These are phyloP conservation scores for Aphelinus certus DNA, from an alignment of 1,140 invertebrate species.

Conservation along the genomic window DNA sequence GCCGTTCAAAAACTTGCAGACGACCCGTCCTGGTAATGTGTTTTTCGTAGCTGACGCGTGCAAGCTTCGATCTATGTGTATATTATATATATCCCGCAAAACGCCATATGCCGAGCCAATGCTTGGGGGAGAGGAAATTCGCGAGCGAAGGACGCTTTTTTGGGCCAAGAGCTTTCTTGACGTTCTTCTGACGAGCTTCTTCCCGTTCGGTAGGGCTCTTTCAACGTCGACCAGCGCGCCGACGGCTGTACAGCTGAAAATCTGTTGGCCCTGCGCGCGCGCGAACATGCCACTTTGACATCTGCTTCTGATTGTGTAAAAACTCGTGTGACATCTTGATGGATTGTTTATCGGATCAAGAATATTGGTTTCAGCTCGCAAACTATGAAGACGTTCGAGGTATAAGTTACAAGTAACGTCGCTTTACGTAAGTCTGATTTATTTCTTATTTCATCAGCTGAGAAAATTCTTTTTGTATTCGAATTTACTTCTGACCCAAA, in stretches of 20 bases:
- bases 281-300: background rate
- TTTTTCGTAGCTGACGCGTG: background rate
- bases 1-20: background rate
- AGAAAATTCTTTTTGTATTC: too few relatives aligned
- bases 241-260: conserved; percentile 15
- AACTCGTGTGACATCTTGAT: too few relatives aligned
- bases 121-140: background rate
- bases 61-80: too few relatives aligned
- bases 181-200: background rate
- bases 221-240: background rate
- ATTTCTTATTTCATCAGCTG: too few relatives aligned
- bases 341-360: too few relatives aligned
- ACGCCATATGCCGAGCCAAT: background rate
- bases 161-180: background rate
- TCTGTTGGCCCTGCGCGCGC: conserved; percentile 14
- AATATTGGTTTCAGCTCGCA: too few relatives aligned
- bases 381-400: too few relatives aligned
- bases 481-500: too few relatives aligned
- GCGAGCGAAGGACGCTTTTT: conserved; percentile 1
- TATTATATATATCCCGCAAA: too few relatives aligned
- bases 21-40: background rate
- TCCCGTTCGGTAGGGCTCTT: background rate
- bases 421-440: too few relatives aligned
- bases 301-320: conserved; percentile 9
- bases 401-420: too few relatives aligned